Evolutionary conservation across 2,113 vertebrate species (phyloP).

Genomic region (Hydropotes inermis): DNA sequence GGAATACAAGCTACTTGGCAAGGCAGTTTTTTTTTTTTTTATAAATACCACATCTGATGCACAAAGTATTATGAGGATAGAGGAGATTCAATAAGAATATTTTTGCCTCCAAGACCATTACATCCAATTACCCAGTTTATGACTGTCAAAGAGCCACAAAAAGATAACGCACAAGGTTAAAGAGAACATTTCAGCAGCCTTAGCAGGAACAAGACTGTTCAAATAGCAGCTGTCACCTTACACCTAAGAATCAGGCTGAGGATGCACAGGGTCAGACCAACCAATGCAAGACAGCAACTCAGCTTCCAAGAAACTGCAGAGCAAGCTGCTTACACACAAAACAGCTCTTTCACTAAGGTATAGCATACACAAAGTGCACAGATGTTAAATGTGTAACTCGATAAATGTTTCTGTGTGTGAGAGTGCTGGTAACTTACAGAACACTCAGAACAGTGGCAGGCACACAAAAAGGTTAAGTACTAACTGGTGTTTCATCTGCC

Average conservation of each 20-base stretch:
- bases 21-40: not conserved
- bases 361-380: not conserved
- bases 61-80: not conserved
- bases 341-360: not conserved
- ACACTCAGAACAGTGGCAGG: not conserved
- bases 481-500: not conserved
- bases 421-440: not conserved
- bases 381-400: not conserved
- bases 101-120: not conserved
- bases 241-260: too few species aligned
- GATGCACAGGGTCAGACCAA: not conserved
- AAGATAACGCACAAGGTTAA: not conserved
- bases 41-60: not conserved
- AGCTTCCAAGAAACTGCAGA: not conserved
- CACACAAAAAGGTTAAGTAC: not conserved
- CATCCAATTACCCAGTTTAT: not conserved
- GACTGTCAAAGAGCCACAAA: not conserved
- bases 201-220: not conserved
- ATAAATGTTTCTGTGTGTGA: not conserved
- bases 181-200: not conserved
- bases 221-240: not conserved
- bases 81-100: not conserved
- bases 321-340: not conserved
- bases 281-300: not conserved
- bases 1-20: not conserved